Conservation (phyloP, 2,888 invertebrate species). For the Plemyria rubiginata region DNA sequence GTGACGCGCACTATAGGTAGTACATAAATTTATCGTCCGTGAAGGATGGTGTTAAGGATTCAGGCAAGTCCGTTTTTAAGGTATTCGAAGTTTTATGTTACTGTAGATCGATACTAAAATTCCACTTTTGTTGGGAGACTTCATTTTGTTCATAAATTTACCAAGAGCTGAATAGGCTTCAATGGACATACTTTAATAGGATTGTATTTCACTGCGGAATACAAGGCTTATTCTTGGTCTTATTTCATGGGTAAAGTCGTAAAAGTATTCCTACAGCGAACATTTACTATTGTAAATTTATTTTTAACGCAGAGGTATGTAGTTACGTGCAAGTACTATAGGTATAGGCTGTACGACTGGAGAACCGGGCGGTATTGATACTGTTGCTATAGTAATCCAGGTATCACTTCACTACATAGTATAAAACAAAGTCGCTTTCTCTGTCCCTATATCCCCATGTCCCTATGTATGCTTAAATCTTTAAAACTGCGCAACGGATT, state of each 20-base stretch:
- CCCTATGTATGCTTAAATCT: no score
- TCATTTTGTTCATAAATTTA: conserved; percentile 5
- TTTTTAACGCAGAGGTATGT: not conserved
- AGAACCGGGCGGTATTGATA: no score
- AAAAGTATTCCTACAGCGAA: conserved; percentile 7
- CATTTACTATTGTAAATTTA: conserved; percentile 1
- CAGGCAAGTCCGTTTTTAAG: not conserved
- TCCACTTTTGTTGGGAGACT: not conserved
- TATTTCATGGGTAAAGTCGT: conserved; percentile 8
- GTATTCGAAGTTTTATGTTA: not conserved
- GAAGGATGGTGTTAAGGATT: not conserved
- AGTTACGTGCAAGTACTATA: no score
- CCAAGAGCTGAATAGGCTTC: not conserved
- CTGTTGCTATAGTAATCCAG: no score
- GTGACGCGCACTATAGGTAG: no score
- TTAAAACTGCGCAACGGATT: no score
- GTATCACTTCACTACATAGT: no score
- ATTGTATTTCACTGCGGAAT: conserved; percentile 10
- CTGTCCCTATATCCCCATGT: no score
- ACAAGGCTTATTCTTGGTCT: conserved; percentile 2
- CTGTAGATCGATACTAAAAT: not conserved
- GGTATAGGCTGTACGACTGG: no score
- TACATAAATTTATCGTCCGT: no score
- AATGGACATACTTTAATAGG: not conserved
- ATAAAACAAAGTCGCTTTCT: no score